These are phyloP conservation scores for Trachymyrmex septentrionalis DNA, from an alignment of 1,140 invertebrate species.

Conservation along the genomic window DNA sequence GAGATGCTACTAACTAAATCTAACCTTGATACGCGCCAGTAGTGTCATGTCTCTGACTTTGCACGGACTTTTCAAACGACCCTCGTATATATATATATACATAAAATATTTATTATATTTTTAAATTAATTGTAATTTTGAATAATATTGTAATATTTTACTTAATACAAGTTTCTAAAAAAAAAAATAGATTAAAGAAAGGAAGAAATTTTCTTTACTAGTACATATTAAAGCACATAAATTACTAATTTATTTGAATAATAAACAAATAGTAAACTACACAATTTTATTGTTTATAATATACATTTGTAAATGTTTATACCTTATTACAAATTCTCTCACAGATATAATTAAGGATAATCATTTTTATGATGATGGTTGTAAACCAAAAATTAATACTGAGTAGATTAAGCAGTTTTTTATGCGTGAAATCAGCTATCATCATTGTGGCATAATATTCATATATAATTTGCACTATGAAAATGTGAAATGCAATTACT, in stretches of 20 bases:
- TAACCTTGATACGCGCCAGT: no score
- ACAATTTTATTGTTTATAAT: neutral
- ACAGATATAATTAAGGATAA: constrained; percentile 33
- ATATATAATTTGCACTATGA: neutral
- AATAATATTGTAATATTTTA: constrained; percentile 2
- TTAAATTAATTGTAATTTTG: neutral
- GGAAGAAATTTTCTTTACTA: neutral
- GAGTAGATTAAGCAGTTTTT: neutral
- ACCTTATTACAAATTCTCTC: constrained; percentile 37
- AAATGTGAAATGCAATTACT: neutral
- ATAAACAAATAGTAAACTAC: neutral
- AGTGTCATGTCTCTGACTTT: no score
- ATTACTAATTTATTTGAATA: no score
- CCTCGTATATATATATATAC: no score
- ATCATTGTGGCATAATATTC: neutral
- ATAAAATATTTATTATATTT: neutral
- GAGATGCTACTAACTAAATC: no score
- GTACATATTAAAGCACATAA: neutral
- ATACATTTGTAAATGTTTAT: neutral
- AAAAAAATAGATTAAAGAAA: neutral
- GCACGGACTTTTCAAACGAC: no score
- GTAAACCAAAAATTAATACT: neutral
- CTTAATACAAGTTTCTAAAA: neutral
- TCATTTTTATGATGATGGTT: neutral
- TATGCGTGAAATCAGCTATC: neutral